Base-by-base conservation (phyloP, 2,113 vertebrate species). In the Caloenas nicobarica region DNA sequence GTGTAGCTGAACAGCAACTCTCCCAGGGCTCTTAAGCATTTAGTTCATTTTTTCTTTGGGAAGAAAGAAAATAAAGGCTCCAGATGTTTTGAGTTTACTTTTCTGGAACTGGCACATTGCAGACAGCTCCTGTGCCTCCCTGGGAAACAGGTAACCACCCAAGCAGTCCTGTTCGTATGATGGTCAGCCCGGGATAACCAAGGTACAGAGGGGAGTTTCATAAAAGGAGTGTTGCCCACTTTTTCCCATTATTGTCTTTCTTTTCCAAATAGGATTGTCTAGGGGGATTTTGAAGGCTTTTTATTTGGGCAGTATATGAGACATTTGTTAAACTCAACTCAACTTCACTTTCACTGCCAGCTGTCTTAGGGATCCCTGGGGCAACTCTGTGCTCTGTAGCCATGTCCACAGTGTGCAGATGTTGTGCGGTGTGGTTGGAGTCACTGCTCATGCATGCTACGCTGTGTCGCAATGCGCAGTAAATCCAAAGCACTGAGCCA, bases 21-120 rank as follows among this genome's bases (percentile, higher is more conserved):
- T 95, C 86, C 54, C 33, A 88, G 81, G 92, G 33, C 56, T 86
- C 57, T 87, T 80, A 95, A 91, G 66, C 77, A 19, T 86, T 89
- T 82, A 71, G 57, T 50, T 95, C 5, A 3, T 78, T 82, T 71
- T 92, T 81, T 17, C 18, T 90, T 88, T 82, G 66, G 24, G 34
- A 91, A 70, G 54, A 86, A 90, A 83, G 54, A 60, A 58, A 81
- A 85, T 5, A 70, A 93, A 80, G 58, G 9, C 53, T 86, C 87
- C 87, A 96, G 65, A 88, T 95, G 87, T 90, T 91, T 88, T 83
- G 38, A 90, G 44, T 88, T 93, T 86, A 34, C 66, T 84, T 92
- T 88, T 88, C 65, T 87, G 64, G 56, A 93, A 42, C 19, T 85
- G 26, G 31, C 4, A 1, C 36, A 36, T 89, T 89, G 46, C 58